Percentiles rank a stretch among this genome's conserved stretches.
These are phyloP conservation scores for Myotis pilosus DNA, from an alignment of 2,797 vertebrate species.

Conservation along the genomic window DNA sequence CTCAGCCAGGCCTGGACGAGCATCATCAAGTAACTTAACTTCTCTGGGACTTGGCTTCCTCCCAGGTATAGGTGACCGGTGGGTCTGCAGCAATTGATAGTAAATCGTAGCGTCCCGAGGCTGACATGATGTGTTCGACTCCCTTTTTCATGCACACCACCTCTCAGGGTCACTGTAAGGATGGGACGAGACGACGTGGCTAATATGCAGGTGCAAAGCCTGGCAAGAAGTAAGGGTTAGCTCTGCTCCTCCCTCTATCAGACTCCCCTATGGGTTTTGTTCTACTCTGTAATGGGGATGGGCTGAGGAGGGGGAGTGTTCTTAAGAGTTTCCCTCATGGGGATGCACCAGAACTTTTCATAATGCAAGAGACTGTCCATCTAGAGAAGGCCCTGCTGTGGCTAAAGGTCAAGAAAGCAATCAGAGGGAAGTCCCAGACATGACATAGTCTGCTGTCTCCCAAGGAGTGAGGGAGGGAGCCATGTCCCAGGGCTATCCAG, in stretches of 20 bases:
- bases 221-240: background rate
- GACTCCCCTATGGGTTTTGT: background rate
- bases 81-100: background rate
- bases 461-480: conserved; percentile 53
- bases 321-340: background rate
- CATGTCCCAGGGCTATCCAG: background rate
- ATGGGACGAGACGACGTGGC: fast-evolving
- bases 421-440: background rate
- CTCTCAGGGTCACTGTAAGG: background rate
- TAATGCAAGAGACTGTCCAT: too few relatives aligned
- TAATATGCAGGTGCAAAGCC: background rate
- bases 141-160: background rate
- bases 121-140: background rate
- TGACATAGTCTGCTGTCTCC: background rate
- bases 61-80: background rate
- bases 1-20: background rate
- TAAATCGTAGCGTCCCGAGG: background rate
- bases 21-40: background rate
- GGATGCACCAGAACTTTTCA: background rate
- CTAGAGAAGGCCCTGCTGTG: background rate
- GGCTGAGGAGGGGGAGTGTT: background rate
- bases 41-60: background rate
- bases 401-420: background rate
- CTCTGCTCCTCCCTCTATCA: background rate
- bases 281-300: background rate